Evolutionary conservation across 2,113 vertebrate species (phyloP), one percentile per base, ranked within the genome.

Genomic region (Nesoenas mayeri): DNA sequence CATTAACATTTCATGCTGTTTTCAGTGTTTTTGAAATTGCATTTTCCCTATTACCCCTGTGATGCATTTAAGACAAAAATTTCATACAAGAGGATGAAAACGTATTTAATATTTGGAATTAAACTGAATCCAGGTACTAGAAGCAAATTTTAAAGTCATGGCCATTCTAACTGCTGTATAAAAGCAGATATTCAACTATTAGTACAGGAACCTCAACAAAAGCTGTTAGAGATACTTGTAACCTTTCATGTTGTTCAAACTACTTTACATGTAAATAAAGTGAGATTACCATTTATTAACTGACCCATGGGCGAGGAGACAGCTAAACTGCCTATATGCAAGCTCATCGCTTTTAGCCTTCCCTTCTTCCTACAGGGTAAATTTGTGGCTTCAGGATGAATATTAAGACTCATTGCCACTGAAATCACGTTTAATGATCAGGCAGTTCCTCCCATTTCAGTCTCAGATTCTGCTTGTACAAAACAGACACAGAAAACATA

Each of bases 401-500:
- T 19, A 34, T 1, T 31, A n/a, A 75, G 2, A 10, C 29, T 64
- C 7, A 7, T 5, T 17, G 21, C 15, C 40, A 67, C 4, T 8
- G 12, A 53, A 87, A 79, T 53, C 8, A 20, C 15, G 28, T 50
- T 87, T 71, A 38, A 48, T 48, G 53, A 48, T 26, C 12, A n/a
- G 38, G 12, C 3, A 58, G 13, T 17, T 80, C 38, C 12, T 56
- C 42, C 38, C 12, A 0, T 61, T 69, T 65, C 50, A 79, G 20
- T 16, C 11, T 29, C 38, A 15, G n/a, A 17, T 36, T 85, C 15
- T 28, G 14, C 15, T 26, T 12, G 12, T 15, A 34, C 12, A 28
- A 15, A 64, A 32, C 4, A 70, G 47, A 58, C 18, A 32, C 0
- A 5, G 16, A 36, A 83, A 66, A 36, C 5, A 0, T 21, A 28